Evolutionary conservation across 2,888 invertebrate genomes (phyloP), one percentile per base, ranked within the genome.

Genomic region (Dynastes tityus): DNA sequence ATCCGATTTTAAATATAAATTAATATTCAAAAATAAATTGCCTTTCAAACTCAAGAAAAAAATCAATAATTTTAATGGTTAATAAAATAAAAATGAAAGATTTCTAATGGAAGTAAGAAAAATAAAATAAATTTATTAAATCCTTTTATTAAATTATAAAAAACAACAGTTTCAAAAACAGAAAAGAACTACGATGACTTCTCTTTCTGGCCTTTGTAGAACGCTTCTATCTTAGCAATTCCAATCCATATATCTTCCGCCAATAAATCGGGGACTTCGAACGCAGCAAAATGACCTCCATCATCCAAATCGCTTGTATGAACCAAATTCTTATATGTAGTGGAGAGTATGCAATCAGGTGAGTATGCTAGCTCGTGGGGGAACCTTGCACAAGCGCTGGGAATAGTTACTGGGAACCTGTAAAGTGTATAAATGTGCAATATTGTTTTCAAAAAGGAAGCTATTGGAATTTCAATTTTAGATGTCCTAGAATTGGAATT

Each of bases 201-300:
- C 29, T 51, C 67, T 16, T 55, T 9, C 55, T n/a, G 13, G 5
- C 32, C 32, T 32, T 77, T 61, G n/a, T 67, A 32, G 27, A 64
- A 51, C 5, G 53, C 37, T 29, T 84, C 85, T 80, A 91, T 90
- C 0, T 90, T 90, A 0, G 88, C 85, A 0, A 94, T 91, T 76
- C 93, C 93, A 0, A 88, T 85, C 84, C 92, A 92, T 6, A 98
- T 88, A 85, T 97, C 96, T 0, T 91, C 88, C 2, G 95, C 93
- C 40, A 97, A 84, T 0, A 94, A 83, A 55, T 91, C 88, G 0
- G 97, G 96, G 79, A 92, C 90, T 87, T 98, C 96, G 77, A 97
- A 89, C 0, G 96, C 96, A 0, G 95, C 94, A 87, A 97, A 98
- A 87, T 97, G 97, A 0, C 98, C 98, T 0, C 96, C 96, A 2